phyloP scores from a whole-genome alignment of 2,888 invertebrate species.

The Lycocerus yunnanus region DNA sequence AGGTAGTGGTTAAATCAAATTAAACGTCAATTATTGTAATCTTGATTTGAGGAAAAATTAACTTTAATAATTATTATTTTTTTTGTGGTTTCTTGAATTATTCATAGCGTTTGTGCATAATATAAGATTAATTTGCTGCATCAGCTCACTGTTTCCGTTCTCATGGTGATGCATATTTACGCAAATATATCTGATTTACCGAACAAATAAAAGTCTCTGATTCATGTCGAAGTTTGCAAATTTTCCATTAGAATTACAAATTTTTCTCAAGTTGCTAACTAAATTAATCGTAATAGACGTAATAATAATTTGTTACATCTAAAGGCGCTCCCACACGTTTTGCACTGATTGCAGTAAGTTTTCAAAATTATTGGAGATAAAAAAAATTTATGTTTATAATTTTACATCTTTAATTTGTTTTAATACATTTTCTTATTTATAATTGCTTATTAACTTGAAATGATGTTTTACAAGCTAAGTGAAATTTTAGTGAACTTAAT shows the following conservation, averaged over 20 bases:
- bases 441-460: too few species aligned
- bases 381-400: too few species aligned
- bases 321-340: background rate
- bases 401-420: too few species aligned
- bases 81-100: background rate
- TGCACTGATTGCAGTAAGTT: too few species aligned
- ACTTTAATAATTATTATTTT: background rate
- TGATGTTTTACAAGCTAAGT: too few species aligned
- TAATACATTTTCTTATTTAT: too few species aligned
- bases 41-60: background rate
- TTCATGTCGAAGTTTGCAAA: background rate
- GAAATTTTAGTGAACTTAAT: too few species aligned
- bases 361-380: too few species aligned
- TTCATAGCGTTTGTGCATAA: background rate
- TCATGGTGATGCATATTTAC: conserved; percentile 27
- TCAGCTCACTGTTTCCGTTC: conserved; percentile 21
- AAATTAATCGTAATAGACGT: background rate
- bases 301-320: too few species aligned
- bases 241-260: background rate
- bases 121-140: conserved; percentile 14
- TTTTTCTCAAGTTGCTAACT: background rate
- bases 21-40: too few species aligned
- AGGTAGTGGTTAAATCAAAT: background rate
- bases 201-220: background rate
- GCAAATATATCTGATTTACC: conserved; percentile 16